Conservation (phyloP, 2,113 vertebrate species). For the Desmodus rotundus region DNA sequence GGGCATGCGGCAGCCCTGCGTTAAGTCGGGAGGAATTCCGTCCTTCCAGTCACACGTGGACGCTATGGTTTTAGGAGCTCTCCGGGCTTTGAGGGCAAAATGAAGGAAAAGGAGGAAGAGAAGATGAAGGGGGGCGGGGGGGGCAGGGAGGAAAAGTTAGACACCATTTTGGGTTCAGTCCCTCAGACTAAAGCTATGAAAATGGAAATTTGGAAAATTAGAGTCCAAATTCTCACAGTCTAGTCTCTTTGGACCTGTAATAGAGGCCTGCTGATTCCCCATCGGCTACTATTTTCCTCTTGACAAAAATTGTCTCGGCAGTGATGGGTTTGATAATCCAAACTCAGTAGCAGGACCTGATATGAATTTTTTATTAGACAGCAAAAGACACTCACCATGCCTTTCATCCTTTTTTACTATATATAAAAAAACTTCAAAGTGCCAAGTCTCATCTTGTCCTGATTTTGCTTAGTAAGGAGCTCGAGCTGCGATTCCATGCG, state of each 20-base stretch:
- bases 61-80: not conserved
- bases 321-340: not conserved
- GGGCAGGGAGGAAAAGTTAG: not conserved
- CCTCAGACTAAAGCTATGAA: not conserved
- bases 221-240: not conserved
- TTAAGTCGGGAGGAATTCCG: not conserved
- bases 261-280: not conserved
- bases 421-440: not conserved
- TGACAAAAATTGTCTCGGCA: not conserved
- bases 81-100: not conserved
- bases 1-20: not conserved
- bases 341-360: not conserved
- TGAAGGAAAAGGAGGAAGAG: not conserved
- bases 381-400: not conserved
- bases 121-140: not conserved
- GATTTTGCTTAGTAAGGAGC: not conserved
- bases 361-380: not conserved
- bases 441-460: not conserved
- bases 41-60: not conserved
- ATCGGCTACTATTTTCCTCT: not conserved
- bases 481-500: not conserved
- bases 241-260: not conserved
- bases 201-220: not conserved
- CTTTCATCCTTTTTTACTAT: not conserved
- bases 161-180: not conserved